Evolutionary conservation across 2,888 invertebrate species (phyloP).

Genomic region (Frankliniella intonsa): DNA sequence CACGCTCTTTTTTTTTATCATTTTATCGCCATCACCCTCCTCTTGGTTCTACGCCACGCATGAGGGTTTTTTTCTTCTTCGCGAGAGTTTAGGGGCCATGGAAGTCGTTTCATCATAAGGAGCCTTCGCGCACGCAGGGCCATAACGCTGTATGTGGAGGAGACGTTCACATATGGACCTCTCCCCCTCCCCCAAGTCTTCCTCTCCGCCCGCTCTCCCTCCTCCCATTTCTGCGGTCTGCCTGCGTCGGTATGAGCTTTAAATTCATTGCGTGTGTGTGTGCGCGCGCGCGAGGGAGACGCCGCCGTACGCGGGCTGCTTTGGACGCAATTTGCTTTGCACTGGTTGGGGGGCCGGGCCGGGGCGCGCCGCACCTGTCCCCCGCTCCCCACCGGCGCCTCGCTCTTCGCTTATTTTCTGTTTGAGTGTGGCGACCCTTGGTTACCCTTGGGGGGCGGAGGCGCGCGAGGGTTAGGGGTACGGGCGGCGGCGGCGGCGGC

Average conservation of each 20-base stretch:
- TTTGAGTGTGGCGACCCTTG: constrained; percentile 24
- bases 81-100: no score
- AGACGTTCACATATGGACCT: no score
- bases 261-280: constrained; percentile 2
- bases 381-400: background rate
- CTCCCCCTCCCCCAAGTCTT: background rate
- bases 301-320: background rate
- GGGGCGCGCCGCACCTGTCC: background rate
- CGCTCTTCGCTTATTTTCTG: constrained; percentile 7
- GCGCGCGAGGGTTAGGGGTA: background rate
- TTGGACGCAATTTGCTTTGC: background rate
- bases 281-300: background rate
- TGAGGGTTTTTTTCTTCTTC: no score
- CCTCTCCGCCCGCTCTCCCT: background rate
- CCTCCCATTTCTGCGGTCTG: background rate
- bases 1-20: no score
- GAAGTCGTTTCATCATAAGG: no score
- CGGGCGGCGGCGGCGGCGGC: background rate
- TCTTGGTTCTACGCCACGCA: no score
- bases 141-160: no score
- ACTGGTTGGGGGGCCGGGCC: no score
- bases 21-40: no score
- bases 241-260: background rate
- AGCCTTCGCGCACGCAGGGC: no score
- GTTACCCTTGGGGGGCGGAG: background rate